Base-by-base conservation (phyloP, 2,113 vertebrate species). In the Nymphicus hollandicus region DNA sequence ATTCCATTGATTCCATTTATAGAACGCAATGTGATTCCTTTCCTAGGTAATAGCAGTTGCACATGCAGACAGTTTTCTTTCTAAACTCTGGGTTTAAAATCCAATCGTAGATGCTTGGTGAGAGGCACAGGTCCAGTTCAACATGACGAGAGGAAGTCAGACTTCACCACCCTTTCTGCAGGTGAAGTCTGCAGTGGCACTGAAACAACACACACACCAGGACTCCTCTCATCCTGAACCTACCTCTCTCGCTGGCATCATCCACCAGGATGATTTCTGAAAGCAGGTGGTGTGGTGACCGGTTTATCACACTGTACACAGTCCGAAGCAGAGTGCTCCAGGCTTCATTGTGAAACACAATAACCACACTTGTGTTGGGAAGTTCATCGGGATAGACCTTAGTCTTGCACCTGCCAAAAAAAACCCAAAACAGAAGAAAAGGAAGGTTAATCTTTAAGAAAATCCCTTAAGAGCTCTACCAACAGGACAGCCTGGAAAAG, bases 281-380 rank as follows among this genome's bases (percentile, higher is more conserved):
- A 2, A 99, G 98, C 68, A 99, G 97, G 94, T 98, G 98, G 80
- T 97, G 98, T 6, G 99, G 99, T 0, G 99, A 99, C 74, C 99
- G 98, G 91, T 97, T 98, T 83, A 99, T 98, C 25, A 98, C 99
- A 29, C 99, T 99, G 97, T 99, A 98, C 33, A 99, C 97, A 0
- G 99, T 99, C 23, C 99, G 98, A 23, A 99, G 98, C 63, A 99
- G 97, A 1, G 99, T 99, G 93, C 99, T 99, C 99, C 99, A 99
- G 0, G 99, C 99, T 91, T 99, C 99, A 43, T 99, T 99, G 97
- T 99, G 99, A 91, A 99, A 99, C 60, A 99, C 99, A n/a, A 99
- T 99, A 46, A 99, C 99, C 9, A 99, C 99, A 68, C 99, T 99
- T 44, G 99, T 99, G 97, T 98, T 99, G 69, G 99, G 99, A 84